phyloP scores from a whole-genome alignment of 2,797 vertebrate species.

The Anguilla anguilla region DNA sequence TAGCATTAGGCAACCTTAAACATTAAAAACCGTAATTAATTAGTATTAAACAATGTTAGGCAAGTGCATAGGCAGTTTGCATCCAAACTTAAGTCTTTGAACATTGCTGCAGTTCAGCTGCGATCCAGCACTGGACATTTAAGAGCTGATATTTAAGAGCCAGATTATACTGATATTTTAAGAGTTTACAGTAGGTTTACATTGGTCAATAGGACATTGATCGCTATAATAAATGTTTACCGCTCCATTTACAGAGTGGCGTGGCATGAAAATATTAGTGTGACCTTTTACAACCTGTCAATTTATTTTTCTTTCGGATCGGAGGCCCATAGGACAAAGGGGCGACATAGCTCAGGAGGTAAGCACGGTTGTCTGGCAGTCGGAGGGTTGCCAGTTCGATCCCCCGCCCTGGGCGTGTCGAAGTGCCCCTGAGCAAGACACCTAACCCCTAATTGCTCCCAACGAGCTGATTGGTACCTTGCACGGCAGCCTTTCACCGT shows the following conservation, averaged over 20 bases:
- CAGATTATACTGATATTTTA: neutral
- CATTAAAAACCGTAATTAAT: neutral
- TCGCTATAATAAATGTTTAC: neutral
- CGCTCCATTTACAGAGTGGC: neutral
- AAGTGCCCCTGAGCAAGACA: no score
- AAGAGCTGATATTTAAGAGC: neutral
- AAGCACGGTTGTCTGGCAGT: no score
- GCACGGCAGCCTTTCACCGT: no score
- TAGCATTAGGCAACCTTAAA: neutral
- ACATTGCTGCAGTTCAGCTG: conserved; percentile 5
- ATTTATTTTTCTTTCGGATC: neutral
- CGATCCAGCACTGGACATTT: neutral
- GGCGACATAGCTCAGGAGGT: no score
- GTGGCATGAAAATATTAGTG: neutral
- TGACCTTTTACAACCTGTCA: neutral
- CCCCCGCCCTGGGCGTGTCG: no score
- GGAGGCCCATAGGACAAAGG: neutral
- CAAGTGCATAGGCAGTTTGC: neutral
- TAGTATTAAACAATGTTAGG: neutral
- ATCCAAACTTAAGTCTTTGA: neutral
- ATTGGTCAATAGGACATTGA: neutral
- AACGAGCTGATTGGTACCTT: no score
- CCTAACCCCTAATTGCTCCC: no score
- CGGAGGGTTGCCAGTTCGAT: no score
- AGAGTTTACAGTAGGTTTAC: neutral